phyloP scores from a whole-genome alignment of 1,140 invertebrate species.

The Campodea augens region DNA sequence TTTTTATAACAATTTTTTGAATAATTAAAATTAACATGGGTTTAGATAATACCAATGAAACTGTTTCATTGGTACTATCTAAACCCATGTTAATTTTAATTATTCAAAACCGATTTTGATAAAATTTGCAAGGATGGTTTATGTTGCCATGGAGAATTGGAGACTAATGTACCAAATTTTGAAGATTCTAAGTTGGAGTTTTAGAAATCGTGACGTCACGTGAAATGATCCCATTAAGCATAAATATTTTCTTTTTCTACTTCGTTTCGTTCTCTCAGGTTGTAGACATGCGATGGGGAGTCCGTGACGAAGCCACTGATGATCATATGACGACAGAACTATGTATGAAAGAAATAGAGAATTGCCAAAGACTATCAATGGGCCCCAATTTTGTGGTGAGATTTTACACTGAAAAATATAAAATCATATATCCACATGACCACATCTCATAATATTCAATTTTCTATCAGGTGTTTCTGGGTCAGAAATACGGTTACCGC shows the following conservation, averaged over 20 bases:
- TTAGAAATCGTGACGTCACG: too few relatives aligned
- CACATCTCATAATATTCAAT: not conserved
- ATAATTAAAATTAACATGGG: too few relatives aligned
- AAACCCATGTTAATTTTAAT: too few relatives aligned
- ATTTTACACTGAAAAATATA: constrained; percentile 1
- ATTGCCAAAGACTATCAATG: constrained; percentile 91
- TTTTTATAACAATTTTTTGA: too few relatives aligned
- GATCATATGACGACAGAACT: constrained; percentile 98
- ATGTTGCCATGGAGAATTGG: too few relatives aligned
- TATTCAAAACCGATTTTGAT: too few relatives aligned
- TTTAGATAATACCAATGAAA: too few relatives aligned
- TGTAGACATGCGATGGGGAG: constrained; percentile 97
- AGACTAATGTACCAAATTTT: too few relatives aligned
- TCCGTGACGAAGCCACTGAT: constrained; percentile 88
- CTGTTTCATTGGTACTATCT: too few relatives aligned
- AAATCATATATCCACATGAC: not conserved
- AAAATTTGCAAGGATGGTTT: too few relatives aligned
- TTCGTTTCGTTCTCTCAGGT: constrained; percentile 38
- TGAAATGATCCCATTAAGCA: too few relatives aligned
- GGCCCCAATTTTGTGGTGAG: constrained; percentile 90
- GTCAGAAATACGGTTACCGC: constrained; percentile 95
- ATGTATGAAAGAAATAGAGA: constrained; percentile 94
- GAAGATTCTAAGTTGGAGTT: too few relatives aligned
- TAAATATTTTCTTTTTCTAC: constrained; percentile 7
- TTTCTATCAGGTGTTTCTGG: constrained; percentile 58